phyloP scores from a whole-genome alignment of 2,888 invertebrate species.

The Spisula solida region DNA sequence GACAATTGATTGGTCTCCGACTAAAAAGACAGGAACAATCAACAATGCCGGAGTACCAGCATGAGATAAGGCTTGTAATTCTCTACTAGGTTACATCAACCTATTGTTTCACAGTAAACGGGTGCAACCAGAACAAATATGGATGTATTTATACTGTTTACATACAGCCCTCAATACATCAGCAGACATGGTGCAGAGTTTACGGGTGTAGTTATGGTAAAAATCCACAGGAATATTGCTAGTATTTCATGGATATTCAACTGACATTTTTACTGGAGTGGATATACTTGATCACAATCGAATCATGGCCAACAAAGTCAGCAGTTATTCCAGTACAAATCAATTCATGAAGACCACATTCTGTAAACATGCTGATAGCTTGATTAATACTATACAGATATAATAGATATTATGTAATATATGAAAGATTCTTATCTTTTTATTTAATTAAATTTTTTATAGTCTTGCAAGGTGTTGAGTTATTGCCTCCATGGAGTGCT shows the following conservation, averaged over 20 bases:
- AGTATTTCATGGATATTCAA: too few relatives aligned
- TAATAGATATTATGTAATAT: background rate
- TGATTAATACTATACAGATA: background rate
- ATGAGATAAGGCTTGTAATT: background rate
- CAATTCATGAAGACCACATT: background rate
- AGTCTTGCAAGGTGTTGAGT: background rate
- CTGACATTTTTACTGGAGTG: background rate
- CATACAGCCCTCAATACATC: background rate
- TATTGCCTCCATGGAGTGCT: background rate
- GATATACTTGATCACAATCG: background rate
- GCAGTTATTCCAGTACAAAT: background rate
- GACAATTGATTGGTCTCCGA: background rate
- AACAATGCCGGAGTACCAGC: background rate
- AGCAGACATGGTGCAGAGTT: too few relatives aligned
- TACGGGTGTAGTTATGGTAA: too few relatives aligned
- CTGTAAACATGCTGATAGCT: background rate
- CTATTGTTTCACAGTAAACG: background rate
- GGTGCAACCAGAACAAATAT: background rate
- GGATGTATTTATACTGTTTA: slow-evolving; percentile 1
- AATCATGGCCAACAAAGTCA: background rate
- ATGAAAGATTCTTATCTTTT: background rate
- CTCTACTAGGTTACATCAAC: background rate
- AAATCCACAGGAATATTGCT: too few relatives aligned
- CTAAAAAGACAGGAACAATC: slow-evolving; percentile 3
- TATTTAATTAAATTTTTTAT: background rate